These are phyloP conservation scores for Dinocampus coccinellae DNA, from an alignment of 2,888 invertebrate species.

Conservation along the genomic window DNA sequence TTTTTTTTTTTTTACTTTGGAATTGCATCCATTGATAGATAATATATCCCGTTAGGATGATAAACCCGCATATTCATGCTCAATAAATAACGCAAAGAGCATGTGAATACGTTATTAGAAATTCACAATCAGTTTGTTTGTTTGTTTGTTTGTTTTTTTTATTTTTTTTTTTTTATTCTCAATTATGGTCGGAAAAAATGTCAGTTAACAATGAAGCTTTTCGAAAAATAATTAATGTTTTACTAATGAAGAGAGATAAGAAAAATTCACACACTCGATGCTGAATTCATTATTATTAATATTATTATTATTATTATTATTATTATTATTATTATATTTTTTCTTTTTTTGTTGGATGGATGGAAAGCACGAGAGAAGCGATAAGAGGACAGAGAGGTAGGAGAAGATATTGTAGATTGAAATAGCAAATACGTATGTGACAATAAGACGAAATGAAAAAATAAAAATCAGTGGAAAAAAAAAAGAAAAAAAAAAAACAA, in stretches of 20 bases:
- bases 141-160: constrained; percentile 28
- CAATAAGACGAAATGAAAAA: not conserved
- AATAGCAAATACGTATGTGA: not conserved
- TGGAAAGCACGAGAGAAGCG: constrained; percentile 27
- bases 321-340: constrained; percentile 31
- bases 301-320: constrained; percentile 31
- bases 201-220: constrained; percentile 18
- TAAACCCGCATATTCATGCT: constrained; percentile 4
- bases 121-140: constrained; percentile 15
- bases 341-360: constrained; percentile 25
- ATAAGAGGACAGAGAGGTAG: constrained; percentile 9
- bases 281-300: constrained; percentile 34
- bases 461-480: too few relatives aligned
- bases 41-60: constrained; percentile 33
- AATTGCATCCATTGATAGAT: constrained; percentile 36
- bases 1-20: constrained; percentile 29
- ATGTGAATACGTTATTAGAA: not conserved
- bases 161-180: constrained; percentile 38
- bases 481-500: not conserved
- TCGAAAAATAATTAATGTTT: constrained; percentile 23
- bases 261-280: constrained; percentile 22
- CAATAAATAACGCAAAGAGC: constrained; percentile 23
- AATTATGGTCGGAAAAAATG: constrained; percentile 5
- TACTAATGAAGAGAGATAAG: constrained; percentile 22
- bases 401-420: not conserved